Evolutionary conservation across 2,113 vertebrate species (phyloP), one percentile per base, ranked within the genome.

Genomic region (Sebastes fasciatus): DNA sequence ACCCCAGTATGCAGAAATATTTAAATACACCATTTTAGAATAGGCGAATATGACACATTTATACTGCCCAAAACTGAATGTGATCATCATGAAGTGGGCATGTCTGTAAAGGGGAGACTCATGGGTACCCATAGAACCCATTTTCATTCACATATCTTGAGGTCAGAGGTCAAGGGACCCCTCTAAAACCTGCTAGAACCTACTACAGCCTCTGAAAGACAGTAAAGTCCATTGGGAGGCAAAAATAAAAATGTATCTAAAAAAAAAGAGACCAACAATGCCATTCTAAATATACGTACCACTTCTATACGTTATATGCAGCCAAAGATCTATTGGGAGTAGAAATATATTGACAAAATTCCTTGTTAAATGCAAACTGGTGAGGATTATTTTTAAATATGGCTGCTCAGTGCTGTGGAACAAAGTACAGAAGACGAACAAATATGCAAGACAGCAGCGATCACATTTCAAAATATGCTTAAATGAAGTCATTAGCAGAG

Each of bases 391-490:
- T 55, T 71, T 65, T 49, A 51, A 55, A 64, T 7, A 58, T 12
- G 26, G 67, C 51, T 49, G 26, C 60, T 65, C 6, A 58, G 60
- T 19, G 60, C 19, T 45, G 57, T 46, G 16, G 6, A 54, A 19
- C 48, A 51, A 77, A 76, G 51, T 11, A 7, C 46, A 57, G 34
- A 71, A n/a, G 21, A n/a, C 1, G 3, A 51, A 4, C 67, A 63
- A 13, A 43, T 79, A 16, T 60, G 21, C 45, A 23, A 34, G 34
- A 49, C 4, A 42, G 14, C 34, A 51, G 46, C 6, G 1, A 52
- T 65, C 46, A 76, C 19, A 62, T 67, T 72, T 42, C 19, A 63
- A 40, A 71, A 71, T 69, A 51, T 34, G 55, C 63, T 72, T 62
- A 0, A 64, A 34, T 57, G 66, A 83, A 46, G 40, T 75, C 34